Percentiles rank a stretch among this genome's conserved stretches.
These are phyloP conservation scores for Busseola fusca DNA, from an alignment of 2,888 invertebrate genomes.

Conservation along the genomic window DNA sequence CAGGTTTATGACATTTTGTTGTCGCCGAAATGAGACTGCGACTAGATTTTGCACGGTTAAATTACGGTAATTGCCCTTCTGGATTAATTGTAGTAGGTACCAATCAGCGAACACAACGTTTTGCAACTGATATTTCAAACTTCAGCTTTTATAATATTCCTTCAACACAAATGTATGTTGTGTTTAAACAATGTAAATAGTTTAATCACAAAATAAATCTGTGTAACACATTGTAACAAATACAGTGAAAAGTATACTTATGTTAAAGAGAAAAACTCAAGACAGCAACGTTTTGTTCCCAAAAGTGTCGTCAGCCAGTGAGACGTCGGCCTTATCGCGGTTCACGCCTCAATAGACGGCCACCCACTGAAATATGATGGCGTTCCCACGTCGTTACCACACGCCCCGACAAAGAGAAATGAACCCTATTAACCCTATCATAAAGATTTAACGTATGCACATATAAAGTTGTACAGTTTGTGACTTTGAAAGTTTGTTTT, in stretches of 20 bases:
- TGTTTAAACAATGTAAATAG: no score
- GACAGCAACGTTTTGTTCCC: slow-evolving; percentile 47
- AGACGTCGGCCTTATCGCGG: slow-evolving; percentile 65
- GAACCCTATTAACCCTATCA: slow-evolving; percentile 14
- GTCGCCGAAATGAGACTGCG: no score
- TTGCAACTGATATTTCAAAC: neutral
- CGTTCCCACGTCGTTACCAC: slow-evolving; percentile 41
- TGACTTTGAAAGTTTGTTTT: slow-evolving; percentile 55
- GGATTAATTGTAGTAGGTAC: neutral
- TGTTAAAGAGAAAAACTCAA: slow-evolving; percentile 34
- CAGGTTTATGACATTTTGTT: no score
- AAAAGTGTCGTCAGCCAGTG: slow-evolving; percentile 55
- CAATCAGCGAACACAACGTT: neutral
- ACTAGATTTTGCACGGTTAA: no score
- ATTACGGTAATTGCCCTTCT: no score
- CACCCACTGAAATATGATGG: slow-evolving; percentile 65
- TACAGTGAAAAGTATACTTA: slow-evolving; percentile 28
- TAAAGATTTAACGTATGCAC: slow-evolving; percentile 26
- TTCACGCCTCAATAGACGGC: slow-evolving; percentile 66
- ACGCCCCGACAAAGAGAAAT: slow-evolving; percentile 30
- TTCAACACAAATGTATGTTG: no score
- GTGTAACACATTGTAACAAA: slow-evolving; percentile 14
- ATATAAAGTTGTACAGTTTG: slow-evolving; percentile 21
- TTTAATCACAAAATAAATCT: neutral
- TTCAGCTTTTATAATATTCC: neutral